Evolutionary conservation across 2,797 vertebrate genomes (phyloP).

Genomic region (Neoniphon sammara): DNA sequence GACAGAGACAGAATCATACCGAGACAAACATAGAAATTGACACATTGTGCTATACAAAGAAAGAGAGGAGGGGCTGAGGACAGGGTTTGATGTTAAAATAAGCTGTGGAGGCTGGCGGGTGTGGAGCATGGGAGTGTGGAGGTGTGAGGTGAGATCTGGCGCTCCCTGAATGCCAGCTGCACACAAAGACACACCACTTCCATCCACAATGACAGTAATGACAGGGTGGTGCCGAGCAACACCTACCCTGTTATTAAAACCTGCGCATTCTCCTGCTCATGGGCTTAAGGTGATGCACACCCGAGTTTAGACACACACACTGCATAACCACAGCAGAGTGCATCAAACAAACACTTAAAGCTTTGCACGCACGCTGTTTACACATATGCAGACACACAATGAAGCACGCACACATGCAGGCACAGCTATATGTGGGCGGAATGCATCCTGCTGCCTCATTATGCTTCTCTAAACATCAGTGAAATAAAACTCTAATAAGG

Average conservation of each 20-base stretch:
- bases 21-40: neutral
- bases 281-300: slow-evolving; percentile 39
- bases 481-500: slow-evolving; percentile 68
- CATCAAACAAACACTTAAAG: too few species aligned
- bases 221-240: slow-evolving; percentile 61
- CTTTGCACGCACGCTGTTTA: neutral
- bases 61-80: neutral
- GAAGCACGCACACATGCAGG: neutral
- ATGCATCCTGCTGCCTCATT: slow-evolving; percentile 59
- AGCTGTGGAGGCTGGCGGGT: slow-evolving; percentile 12
- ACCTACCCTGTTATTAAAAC: slow-evolving; percentile 74
- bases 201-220: slow-evolving; percentile 72
- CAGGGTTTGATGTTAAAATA: slow-evolving; percentile 45
- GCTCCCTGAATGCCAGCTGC: slow-evolving; percentile 63
- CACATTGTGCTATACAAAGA: neutral
- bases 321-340: neutral
- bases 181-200: slow-evolving; percentile 49
- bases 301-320: slow-evolving; percentile 16
- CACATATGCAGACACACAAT: neutral
- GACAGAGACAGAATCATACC: neutral
- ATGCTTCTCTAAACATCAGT: slow-evolving; percentile 67
- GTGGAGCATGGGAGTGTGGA: slow-evolving; percentile 3
- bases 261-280: slow-evolving; percentile 50
- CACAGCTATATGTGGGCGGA: slow-evolving; percentile 34
- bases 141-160: slow-evolving; percentile 39